A percentile compares a stretch with the other conserved stretches of the same genome.
Evolutionary conservation across 2,113 vertebrate genomes (phyloP).

Genomic region (Paracanthobrama guichenoti): DNA sequence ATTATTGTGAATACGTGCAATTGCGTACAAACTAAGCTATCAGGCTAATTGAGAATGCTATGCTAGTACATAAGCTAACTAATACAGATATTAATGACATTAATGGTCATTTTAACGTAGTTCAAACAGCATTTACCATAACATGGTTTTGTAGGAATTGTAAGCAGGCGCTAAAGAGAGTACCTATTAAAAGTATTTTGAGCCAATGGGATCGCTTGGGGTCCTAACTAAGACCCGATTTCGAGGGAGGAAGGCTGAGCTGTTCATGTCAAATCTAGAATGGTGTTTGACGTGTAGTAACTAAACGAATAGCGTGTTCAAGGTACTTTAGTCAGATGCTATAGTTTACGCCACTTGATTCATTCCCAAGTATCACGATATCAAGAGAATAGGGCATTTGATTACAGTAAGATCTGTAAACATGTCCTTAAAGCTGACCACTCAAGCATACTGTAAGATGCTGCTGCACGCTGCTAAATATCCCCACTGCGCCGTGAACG

Average conservation of each 20-base stretch:
- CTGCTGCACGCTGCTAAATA: constrained; percentile 92
- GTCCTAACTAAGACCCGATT: too few relatives aligned
- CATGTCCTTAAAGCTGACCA: constrained; percentile 87
- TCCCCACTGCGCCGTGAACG: constrained; percentile 90
- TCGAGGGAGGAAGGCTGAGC: not conserved
- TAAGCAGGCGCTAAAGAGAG: too few relatives aligned
- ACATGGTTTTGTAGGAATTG: too few relatives aligned
- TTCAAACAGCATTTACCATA: too few relatives aligned
- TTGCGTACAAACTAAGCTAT: too few relatives aligned
- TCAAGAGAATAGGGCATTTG: not conserved
- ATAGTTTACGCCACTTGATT: not conserved
- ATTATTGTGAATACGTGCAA: too few relatives aligned
- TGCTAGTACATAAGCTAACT: too few relatives aligned
- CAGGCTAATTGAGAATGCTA: too few relatives aligned
- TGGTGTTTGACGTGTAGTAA: not conserved
- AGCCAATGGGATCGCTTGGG: too few relatives aligned
- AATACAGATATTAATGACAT: too few relatives aligned
- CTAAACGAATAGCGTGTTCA: not conserved
- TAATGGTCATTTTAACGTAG: too few relatives aligned
- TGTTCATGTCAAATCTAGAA: not conserved
- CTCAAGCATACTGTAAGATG: constrained; percentile 97
- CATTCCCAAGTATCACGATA: not conserved
- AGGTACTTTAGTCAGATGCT: not conserved
- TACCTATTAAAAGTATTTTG: not conserved
- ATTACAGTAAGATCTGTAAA: constrained; percentile 58